A percentile compares a stretch with the other conserved stretches of the same genome.
Conservation (phyloP, 2,797 vertebrate genomes). For the Leptatherina wallacei region DNA sequence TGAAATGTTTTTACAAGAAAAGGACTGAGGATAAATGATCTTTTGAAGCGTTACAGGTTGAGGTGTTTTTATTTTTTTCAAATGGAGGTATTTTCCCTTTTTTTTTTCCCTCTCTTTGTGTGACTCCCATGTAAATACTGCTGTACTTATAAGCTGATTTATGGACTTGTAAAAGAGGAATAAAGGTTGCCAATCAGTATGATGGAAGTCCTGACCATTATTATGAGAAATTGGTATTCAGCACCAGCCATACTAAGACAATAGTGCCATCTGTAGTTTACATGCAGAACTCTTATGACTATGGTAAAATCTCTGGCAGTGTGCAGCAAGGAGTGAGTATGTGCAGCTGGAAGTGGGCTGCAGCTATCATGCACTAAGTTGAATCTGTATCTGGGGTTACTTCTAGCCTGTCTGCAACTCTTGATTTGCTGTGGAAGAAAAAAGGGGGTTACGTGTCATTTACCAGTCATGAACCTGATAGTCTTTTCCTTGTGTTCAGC, state of each 20-base stretch:
- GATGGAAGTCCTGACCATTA: slow-evolving; percentile 52
- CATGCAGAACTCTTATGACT: slow-evolving; percentile 50
- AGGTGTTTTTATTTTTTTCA: slow-evolving; percentile 34
- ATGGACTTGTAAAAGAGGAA: slow-evolving; percentile 66
- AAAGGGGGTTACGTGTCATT: slow-evolving; percentile 13
- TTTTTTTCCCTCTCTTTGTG: not conserved
- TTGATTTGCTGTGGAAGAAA: slow-evolving; percentile 33
- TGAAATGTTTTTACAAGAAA: slow-evolving; percentile 72
- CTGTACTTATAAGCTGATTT: slow-evolving; percentile 60
- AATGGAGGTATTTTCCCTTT: slow-evolving; percentile 24
- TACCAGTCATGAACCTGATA: slow-evolving; percentile 42
- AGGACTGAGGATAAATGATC: slow-evolving; percentile 59
- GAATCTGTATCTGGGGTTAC: slow-evolving; percentile 22
- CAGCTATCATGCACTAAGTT: slow-evolving; percentile 12
- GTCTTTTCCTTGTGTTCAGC: slow-evolving; percentile 36
- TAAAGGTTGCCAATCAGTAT: slow-evolving; percentile 71
- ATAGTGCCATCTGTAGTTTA: slow-evolving; percentile 87
- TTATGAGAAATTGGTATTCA: slow-evolving; percentile 29
- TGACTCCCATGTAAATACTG: slow-evolving; percentile 44
- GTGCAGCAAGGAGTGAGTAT: slow-evolving; percentile 16
- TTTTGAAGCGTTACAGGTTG: slow-evolving; percentile 62
- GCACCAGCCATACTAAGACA: slow-evolving; percentile 68
- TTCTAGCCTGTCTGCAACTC: slow-evolving; percentile 31
- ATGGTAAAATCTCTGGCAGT: not conserved
- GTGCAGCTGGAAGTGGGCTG: slow-evolving; percentile 21